Percentiles rank a stretch among this genome's conserved stretches.
phyloP scores from a whole-genome alignment of 2,797 vertebrate genomes.

The Podarcis lilfordi region DNA sequence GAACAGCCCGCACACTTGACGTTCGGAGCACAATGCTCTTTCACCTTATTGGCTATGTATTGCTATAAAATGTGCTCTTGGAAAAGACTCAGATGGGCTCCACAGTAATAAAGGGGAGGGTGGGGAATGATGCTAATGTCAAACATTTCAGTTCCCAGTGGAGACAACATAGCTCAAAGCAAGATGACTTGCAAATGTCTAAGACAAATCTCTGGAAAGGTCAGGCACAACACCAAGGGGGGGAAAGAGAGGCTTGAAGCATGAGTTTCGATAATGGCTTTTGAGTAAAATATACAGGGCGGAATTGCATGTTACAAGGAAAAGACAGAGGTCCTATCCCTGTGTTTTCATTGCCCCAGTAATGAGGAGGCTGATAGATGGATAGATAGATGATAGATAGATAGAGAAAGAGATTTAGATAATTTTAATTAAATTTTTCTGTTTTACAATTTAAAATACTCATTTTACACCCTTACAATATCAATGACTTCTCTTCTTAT shows the following conservation, averaged over 20 bases:
- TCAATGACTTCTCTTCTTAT: no score
- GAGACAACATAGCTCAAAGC: conserved; percentile 53
- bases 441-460: no score
- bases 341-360: not conserved
- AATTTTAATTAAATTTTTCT: no score
- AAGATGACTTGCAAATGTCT: conserved; percentile 66
- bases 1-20: conserved; percentile 10
- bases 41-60: not conserved
- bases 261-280: conserved; percentile 65
- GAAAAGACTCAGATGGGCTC: not conserved
- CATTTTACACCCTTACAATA: no score
- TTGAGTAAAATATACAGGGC: conserved; percentile 53
- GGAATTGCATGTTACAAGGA: not conserved
- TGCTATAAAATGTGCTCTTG: conserved; percentile 12
- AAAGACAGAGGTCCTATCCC: not conserved
- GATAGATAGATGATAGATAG: no score
- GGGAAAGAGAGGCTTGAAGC: conserved; percentile 24
- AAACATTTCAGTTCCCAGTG: conserved; percentile 42
- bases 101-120: not conserved
- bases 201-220: conserved; percentile 65
- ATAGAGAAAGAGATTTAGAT: no score
- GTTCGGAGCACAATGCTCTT: not conserved
- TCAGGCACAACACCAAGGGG: conserved; percentile 53
- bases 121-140: conserved; percentile 17
- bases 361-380: not conserved